Conservation (phyloP, 1,140 invertebrate genomes). For the Magallana gigas region DNA sequence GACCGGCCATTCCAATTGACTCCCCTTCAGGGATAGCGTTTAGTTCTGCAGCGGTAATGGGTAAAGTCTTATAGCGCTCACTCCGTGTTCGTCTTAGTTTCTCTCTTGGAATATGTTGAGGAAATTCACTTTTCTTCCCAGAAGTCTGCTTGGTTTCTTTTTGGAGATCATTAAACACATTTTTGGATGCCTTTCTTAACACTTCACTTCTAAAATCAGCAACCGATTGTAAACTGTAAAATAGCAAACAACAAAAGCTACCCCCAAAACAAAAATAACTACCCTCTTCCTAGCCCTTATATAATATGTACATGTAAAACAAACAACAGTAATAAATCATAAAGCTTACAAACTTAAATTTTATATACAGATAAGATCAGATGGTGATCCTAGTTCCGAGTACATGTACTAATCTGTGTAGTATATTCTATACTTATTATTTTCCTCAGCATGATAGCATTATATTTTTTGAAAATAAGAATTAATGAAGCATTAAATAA, state of each 20-base stretch:
- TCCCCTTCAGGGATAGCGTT: slow-evolving; percentile 72
- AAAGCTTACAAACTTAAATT: not conserved
- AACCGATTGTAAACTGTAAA: slow-evolving; percentile 75
- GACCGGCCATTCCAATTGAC: slow-evolving; percentile 55
- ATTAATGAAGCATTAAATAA: slow-evolving; percentile 25
- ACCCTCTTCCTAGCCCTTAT: not conserved
- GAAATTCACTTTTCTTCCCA: slow-evolving; percentile 69
- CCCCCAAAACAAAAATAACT: slow-evolving; percentile 6
- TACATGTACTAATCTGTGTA: no score
- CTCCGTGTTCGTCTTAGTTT: slow-evolving; percentile 51
- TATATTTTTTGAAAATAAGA: not conserved
- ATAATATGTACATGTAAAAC: not conserved
- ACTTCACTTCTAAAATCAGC: slow-evolving; percentile 73
- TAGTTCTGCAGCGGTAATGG: slow-evolving; percentile 76
- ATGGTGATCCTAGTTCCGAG: not conserved
- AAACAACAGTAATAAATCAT: not conserved
- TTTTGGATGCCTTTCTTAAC: slow-evolving; percentile 69
- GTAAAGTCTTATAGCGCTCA: slow-evolving; percentile 72
- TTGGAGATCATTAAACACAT: slow-evolving; percentile 71
- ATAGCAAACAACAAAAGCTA: slow-evolving; percentile 38
- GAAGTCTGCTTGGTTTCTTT: slow-evolving; percentile 58
- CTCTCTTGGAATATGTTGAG: slow-evolving; percentile 64
- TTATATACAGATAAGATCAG: not conserved
- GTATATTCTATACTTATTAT: no score
- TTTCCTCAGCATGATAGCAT: not conserved